phyloP scores from a whole-genome alignment of 2,797 vertebrate species.

The Triplophysa bombifrons region DNA sequence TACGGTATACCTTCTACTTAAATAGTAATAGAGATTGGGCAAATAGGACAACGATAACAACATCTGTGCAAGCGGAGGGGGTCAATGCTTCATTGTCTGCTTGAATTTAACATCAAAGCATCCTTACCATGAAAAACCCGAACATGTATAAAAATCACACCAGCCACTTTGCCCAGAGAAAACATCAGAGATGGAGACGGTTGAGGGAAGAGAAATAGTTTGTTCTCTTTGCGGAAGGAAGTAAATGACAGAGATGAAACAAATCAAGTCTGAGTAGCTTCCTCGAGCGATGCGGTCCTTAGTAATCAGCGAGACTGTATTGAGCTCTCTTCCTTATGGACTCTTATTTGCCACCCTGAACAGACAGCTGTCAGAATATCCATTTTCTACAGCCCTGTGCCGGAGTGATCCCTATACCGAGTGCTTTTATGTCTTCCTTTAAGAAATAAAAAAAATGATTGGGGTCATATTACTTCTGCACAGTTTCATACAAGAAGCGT shows the following conservation, averaged over 20 bases:
- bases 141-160: slow-evolving; percentile 48
- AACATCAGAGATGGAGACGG: background rate
- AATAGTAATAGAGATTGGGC: background rate
- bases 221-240: slow-evolving; percentile 66
- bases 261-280: slow-evolving; percentile 73
- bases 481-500: background rate
- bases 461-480: slow-evolving; percentile 30
- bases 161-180: slow-evolving; percentile 30
- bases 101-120: slow-evolving; percentile 34
- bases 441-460: slow-evolving; percentile 15
- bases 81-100: slow-evolving; percentile 26
- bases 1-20: background rate
- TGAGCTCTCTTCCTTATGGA: slow-evolving; percentile 72
- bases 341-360: slow-evolving; percentile 73
- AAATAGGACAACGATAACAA: background rate
- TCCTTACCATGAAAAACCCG: slow-evolving; percentile 34
- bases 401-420: slow-evolving; percentile 54
- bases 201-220: slow-evolving; percentile 55
- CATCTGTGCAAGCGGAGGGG: slow-evolving; percentile 1
- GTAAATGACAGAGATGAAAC: slow-evolving; percentile 77
- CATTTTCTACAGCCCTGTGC: slow-evolving; percentile 65
- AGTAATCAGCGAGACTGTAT: slow-evolving; percentile 76
- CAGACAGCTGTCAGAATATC: slow-evolving; percentile 67
- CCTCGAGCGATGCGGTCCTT: slow-evolving; percentile 70
- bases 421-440: slow-evolving; percentile 29